Evolutionary conservation across 53 echinoderm and acorn worm species (phyloP), one percentile per base, ranked within the genome.

Genomic region (Temnopleurus reevesii): DNA sequence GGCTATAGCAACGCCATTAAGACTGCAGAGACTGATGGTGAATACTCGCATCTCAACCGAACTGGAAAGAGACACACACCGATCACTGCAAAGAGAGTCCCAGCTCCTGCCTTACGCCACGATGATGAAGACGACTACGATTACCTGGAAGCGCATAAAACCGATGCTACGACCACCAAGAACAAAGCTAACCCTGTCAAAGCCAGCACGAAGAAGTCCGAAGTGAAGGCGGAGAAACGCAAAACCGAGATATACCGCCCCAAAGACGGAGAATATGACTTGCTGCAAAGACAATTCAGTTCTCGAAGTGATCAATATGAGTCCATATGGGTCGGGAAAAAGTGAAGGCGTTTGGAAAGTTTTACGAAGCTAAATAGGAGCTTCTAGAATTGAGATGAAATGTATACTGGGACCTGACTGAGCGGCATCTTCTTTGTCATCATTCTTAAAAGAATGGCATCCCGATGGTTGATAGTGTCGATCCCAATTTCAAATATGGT

Each of bases 101-200:
- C 45, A 30, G 88, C 88, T 25, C 88, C 88, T n/a, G 66, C 88
- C 12, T 53, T 87, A 15, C 65, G 88, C 4, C 88, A 87, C 53
- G 71, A 87, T 53, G 71, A 71, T 5, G 88, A 87, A 27, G 88
- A 87, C 63, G 88, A 87, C 53, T 87, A 87, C 53, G 88, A 87
- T 23, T 87, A 87, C 34, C 34, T 87, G 21, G 88, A 87, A n/a
- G 88, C 53, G 19, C 12, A 87, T 49, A 65, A 60, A 36, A 2
- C 29, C 28, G 45, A 46, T n/a, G 2, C 53, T 4, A 47, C 31
- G 7, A 34, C 53, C 17, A 19, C 53, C 5, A 63, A 29, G 8
- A 60, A 45, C 58, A 64, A 66, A 24, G 47, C 26, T 5, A 63
- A 15, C 17, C n/a, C 30, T 18, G 85, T 44, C 58, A 64, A 66